These are phyloP conservation scores for Syngnathus rostellatus DNA, from an alignment of 2,797 vertebrate species.

Conservation along the genomic window DNA sequence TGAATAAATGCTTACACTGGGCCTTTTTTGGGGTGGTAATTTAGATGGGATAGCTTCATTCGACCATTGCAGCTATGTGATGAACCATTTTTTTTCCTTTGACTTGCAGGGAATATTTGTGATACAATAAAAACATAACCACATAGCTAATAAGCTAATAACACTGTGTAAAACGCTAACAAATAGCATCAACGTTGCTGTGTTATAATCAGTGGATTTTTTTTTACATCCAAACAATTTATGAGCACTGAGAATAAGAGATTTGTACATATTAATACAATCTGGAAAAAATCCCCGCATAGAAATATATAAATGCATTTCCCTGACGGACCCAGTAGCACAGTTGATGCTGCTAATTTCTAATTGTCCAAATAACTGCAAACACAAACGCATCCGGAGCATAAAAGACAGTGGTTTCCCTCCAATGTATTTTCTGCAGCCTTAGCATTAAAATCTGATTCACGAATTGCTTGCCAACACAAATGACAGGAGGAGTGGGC, in stretches of 20 bases:
- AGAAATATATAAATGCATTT: not conserved
- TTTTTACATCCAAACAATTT: not conserved
- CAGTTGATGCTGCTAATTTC: not conserved
- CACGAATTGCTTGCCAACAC: constrained; percentile 62
- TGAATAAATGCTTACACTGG: constrained; percentile 68
- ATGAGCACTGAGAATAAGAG: too few relatives aligned
- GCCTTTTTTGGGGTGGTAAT: constrained; percentile 41
- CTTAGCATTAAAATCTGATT: constrained; percentile 72
- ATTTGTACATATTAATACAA: not conserved
- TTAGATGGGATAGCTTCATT: constrained; percentile 35
- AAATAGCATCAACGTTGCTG: too few relatives aligned
- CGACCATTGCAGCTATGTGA: constrained; percentile 52
- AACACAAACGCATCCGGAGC: constrained; percentile 41
- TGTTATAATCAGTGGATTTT: too few relatives aligned
- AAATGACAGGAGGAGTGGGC: constrained; percentile 68
- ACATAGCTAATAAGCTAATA: too few relatives aligned
- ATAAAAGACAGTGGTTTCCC: constrained; percentile 41
- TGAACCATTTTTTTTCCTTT: constrained; percentile 13
- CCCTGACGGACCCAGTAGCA: not conserved
- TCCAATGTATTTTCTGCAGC: constrained; percentile 64
- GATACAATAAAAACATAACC: too few relatives aligned
- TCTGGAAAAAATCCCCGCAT: not conserved
- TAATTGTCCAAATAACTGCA: constrained; percentile 35
- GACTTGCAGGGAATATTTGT: too few relatives aligned
- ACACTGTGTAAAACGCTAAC: too few relatives aligned